Percentiles rank a stretch among this genome's conserved stretches.
These are phyloP conservation scores for Meta bourneti DNA, from an alignment of 2,888 invertebrate genomes.

Conservation along the genomic window DNA sequence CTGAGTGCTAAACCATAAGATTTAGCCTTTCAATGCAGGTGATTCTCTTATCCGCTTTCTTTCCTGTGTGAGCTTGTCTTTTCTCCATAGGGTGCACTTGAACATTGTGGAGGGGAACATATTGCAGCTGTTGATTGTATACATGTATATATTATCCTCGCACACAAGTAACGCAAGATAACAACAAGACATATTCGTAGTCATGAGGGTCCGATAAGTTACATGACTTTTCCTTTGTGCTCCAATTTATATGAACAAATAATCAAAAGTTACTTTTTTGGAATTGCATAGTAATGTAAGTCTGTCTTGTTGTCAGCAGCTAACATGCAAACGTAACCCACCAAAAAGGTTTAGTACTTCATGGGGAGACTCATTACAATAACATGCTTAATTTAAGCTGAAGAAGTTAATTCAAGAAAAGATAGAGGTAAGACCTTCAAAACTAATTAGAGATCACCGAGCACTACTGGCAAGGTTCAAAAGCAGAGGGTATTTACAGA, in stretches of 20 bases:
- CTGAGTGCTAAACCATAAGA: slow-evolving; percentile 8
- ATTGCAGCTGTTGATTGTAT: background rate
- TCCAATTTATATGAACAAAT: background rate
- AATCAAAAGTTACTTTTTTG: too few species aligned
- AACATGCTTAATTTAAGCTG: too few species aligned
- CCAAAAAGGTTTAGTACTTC: too few species aligned
- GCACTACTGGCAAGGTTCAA: too few species aligned
- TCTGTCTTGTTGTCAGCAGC: too few species aligned
- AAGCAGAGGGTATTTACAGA: too few species aligned
- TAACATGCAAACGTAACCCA: too few species aligned
- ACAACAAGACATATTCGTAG: background rate
- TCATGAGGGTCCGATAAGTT: background rate
- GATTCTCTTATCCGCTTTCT: background rate
- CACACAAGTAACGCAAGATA: background rate
- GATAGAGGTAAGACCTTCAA: too few species aligned
- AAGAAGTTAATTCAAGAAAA: too few species aligned
- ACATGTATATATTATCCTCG: background rate
- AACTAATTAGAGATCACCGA: too few species aligned
- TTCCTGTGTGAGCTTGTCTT: background rate
- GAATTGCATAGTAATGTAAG: too few species aligned
- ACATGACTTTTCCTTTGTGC: background rate
- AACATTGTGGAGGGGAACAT: background rate
- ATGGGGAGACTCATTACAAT: too few species aligned
- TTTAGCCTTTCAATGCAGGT: background rate
- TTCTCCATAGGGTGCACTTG: background rate